These are phyloP conservation scores for Saturnia pavonia DNA, from an alignment of 2,888 invertebrate genomes.

Conservation along the genomic window DNA sequence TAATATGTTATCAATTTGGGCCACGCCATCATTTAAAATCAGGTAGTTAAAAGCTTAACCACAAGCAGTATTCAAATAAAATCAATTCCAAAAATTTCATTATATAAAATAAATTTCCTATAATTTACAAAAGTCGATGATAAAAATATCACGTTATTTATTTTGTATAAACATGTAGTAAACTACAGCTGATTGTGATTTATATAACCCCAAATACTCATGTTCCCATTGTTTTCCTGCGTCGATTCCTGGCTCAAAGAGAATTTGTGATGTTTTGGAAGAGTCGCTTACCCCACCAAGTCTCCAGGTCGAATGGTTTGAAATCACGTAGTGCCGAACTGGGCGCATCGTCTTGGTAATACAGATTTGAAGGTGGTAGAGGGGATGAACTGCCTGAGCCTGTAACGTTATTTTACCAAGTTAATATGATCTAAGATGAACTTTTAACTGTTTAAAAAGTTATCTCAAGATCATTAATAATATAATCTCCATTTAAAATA, in stretches of 20 bases:
- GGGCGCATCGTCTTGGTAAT: conserved; percentile 88
- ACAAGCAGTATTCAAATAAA: no score
- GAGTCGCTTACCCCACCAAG: conserved; percentile 94
- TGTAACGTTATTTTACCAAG: conserved; percentile 40
- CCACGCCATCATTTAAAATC: background rate
- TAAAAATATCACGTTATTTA: conserved; percentile 10
- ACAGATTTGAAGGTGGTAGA: conserved; percentile 78
- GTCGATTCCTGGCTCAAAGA: conserved; percentile 64
- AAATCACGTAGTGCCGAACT: conserved; percentile 88
- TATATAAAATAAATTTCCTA: background rate
- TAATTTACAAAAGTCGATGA: background rate
- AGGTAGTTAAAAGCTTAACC: no score
- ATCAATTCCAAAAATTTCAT: background rate
- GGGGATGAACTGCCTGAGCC: conserved; percentile 71
- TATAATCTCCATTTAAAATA: no score
- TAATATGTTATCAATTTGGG: background rate
- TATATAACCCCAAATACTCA: conserved; percentile 63
- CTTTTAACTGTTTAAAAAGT: no score
- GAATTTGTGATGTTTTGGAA: conserved; percentile 93
- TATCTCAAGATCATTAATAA: no score
- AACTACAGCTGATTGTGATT: conserved; percentile 79
- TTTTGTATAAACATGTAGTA: conserved; percentile 63
- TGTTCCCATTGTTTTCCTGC: conserved; percentile 42
- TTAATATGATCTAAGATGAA: background rate
- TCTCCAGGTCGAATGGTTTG: conserved; percentile 94